Conservation (phyloP, 2,113 vertebrate species). For the Phoenicopterus ruber region DNA sequence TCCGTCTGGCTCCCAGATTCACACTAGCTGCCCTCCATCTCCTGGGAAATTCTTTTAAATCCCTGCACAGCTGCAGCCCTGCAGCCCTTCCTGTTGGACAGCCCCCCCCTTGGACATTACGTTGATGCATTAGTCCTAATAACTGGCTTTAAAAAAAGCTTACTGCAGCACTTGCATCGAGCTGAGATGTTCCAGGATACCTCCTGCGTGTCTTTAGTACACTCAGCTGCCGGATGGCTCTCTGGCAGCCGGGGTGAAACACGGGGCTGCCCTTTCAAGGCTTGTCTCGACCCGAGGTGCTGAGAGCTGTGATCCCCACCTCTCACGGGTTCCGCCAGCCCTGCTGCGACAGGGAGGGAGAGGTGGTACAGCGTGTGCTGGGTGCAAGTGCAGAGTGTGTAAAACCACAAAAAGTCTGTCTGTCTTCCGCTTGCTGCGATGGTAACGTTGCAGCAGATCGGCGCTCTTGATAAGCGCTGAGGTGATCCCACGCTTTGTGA, state of each 20-base stretch:
- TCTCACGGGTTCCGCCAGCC: fast-evolving
- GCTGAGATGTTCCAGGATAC: neutral
- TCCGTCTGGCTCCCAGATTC: neutral
- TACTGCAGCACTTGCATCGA: neutral
- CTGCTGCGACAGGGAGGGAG: neutral
- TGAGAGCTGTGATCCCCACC: neutral
- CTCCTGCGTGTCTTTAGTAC: neutral
- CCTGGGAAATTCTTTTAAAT: neutral
- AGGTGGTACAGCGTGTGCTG: fast-evolving
- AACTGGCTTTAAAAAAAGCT: neutral
- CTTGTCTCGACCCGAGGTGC: fast-evolving
- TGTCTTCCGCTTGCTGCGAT: neutral
- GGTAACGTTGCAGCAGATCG: neutral
- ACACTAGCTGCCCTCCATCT: neutral
- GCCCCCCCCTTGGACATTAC: neutral
- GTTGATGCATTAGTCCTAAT: neutral
- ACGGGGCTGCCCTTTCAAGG: fast-evolving
- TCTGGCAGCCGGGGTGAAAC: neutral
- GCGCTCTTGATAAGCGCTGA: fast-evolving
- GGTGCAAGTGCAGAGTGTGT: neutral
- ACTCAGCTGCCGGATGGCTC: neutral
- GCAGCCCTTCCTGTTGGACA: neutral
- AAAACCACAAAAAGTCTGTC: neutral
- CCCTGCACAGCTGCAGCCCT: neutral
- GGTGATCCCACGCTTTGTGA: neutral